These are phyloP conservation scores for Cyrtodaria siliqua DNA, from an alignment of 2,888 invertebrate species.

Conservation along the genomic window DNA sequence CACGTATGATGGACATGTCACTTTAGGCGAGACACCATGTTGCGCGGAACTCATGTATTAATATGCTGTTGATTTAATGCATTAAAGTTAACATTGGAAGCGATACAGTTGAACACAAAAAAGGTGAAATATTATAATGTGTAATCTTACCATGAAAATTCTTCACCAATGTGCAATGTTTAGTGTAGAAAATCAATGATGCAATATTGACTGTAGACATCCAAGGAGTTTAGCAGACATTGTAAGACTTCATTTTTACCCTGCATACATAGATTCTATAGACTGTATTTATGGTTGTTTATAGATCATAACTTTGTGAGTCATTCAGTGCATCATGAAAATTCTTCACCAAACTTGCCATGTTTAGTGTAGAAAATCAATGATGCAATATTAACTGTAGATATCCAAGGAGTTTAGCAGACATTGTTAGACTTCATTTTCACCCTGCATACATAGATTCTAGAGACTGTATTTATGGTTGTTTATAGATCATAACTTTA, in stretches of 20 bases:
- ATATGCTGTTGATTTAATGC: too few relatives aligned
- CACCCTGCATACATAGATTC: slow-evolving; percentile 32
- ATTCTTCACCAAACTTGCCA: not conserved
- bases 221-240: slow-evolving; percentile 20
- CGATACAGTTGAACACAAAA: too few relatives aligned
- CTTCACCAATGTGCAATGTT: not conserved
- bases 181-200: slow-evolving; percentile 31
- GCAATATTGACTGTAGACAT: slow-evolving; percentile 14
- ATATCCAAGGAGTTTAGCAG: slow-evolving; percentile 26
- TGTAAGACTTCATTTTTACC: slow-evolving; percentile 14
- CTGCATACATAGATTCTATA: too few relatives aligned
- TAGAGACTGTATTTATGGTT: too few relatives aligned
- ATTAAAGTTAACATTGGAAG: too few relatives aligned
- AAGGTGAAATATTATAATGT: not conserved
- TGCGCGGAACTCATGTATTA: too few relatives aligned
- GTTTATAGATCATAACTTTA: too few relatives aligned
- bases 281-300: too few relatives aligned
- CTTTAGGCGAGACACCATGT: too few relatives aligned
- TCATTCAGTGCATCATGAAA: slow-evolving; percentile 21
- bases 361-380: slow-evolving; percentile 28
- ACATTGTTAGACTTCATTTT: slow-evolving; percentile 5
- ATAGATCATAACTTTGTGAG: too few relatives aligned
- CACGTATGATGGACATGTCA: too few relatives aligned
- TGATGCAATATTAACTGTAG: slow-evolving; percentile 19
- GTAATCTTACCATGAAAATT: slow-evolving; percentile 1